phyloP scores from a whole-genome alignment of 2,113 vertebrate genomes.

The Diphyllodes magnificus region DNA sequence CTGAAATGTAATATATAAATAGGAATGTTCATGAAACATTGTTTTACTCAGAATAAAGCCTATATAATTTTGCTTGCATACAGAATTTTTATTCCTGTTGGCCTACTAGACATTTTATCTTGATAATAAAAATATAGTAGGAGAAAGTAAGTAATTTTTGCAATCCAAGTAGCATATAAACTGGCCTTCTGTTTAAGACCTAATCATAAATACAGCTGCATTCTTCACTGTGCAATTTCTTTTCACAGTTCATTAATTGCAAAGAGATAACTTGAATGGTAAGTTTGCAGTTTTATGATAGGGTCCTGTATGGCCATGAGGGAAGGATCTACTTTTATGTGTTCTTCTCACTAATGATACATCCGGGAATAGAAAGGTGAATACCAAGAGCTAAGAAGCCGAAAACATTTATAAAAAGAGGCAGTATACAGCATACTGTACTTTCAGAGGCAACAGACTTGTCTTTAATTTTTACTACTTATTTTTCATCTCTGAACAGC shows the following conservation, averaged over 20 bases:
- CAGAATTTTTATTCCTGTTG: not conserved
- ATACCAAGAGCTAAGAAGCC: not conserved
- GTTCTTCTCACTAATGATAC: not conserved
- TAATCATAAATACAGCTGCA: not conserved
- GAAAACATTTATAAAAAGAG: not conserved
- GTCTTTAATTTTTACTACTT: not conserved
- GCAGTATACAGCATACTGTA: not conserved
- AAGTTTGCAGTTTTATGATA: not conserved
- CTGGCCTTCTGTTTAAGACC: not conserved
- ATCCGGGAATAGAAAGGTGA: not conserved
- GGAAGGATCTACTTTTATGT: not conserved
- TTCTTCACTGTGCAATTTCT: not conserved
- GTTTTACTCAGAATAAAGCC: not conserved
- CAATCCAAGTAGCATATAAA: not conserved
- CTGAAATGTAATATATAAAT: not conserved
- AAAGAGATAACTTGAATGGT: not conserved
- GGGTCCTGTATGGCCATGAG: not conserved
- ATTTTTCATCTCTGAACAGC: not conserved
- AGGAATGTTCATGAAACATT: not conserved
- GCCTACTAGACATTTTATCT: not conserved
- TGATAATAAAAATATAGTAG: not conserved
- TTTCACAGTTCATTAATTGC: not conserved
- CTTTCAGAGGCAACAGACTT: not conserved
- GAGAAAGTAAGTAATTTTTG: not conserved
- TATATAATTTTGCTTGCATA: not conserved